These are phyloP conservation scores for Neodiprion lecontei DNA, from an alignment of 1,140 invertebrate species.

Conservation along the genomic window DNA sequence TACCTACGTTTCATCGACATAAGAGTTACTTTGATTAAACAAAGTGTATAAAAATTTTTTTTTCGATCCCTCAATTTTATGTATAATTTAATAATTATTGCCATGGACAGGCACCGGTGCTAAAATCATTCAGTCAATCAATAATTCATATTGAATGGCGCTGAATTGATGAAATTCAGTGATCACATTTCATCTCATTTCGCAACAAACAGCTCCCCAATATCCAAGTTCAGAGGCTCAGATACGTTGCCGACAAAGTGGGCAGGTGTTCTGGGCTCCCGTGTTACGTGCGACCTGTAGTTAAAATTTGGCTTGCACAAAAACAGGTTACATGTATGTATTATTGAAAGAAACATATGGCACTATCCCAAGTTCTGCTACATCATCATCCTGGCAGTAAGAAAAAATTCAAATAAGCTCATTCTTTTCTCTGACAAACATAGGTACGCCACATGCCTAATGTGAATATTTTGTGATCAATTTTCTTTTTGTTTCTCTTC, in stretches of 20 bases:
- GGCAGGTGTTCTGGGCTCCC: not conserved
- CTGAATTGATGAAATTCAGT: not conserved
- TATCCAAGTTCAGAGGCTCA: not conserved
- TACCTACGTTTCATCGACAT: not conserved
- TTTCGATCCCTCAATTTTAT: not conserved
- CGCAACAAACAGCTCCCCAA: not conserved
- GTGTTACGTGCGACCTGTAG: too few relatives aligned
- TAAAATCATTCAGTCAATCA: not conserved
- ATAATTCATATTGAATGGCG: conserved; percentile 3
- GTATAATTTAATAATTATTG: not conserved
- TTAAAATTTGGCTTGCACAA: too few relatives aligned
- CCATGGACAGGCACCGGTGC: not conserved
- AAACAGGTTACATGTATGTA: too few relatives aligned
- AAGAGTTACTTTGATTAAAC: not conserved
- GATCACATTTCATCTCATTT: not conserved
- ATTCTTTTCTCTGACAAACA: too few relatives aligned
- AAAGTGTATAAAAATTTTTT: not conserved
- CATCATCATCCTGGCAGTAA: too few relatives aligned
- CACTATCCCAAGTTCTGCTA: too few relatives aligned
- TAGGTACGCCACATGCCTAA: too few relatives aligned
- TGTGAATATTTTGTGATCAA: too few relatives aligned
- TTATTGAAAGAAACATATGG: too few relatives aligned
- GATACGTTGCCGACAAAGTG: not conserved
- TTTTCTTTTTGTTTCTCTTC: too few relatives aligned
- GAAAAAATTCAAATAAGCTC: too few relatives aligned